Base-by-base conservation (phyloP, 2,797 vertebrate species). In the Sebastes matsubarae region DNA sequence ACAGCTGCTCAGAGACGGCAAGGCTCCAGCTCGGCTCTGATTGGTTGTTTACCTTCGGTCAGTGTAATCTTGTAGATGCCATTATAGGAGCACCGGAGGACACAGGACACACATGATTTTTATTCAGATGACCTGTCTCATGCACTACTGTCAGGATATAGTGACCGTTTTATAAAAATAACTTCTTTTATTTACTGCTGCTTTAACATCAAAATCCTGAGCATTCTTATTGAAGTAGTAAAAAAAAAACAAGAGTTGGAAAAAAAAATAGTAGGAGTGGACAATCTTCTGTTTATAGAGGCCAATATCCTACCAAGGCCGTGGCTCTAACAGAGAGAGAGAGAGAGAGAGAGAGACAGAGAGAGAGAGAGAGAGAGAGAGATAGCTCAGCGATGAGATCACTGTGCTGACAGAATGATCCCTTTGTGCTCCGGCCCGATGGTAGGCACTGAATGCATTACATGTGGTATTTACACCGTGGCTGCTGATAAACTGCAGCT, bases 361-460 rank as follows among this genome's bases (percentile, higher is more conserved):
- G 81, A 57, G 77, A 50, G 38, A 36, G 81, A 64, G 34, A 38
- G 36, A 13, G 13, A 38, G 36, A 14, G 36, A 14, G 81, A 88
- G 87, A 95, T 94, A 86, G 91, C 86, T 94, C 8, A 73, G 88
- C 65, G 81, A 92, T 96, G 95, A 96, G 94, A 93, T 96, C 95
- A 96, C 89, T 50, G 63, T 76, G 83, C 90, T 88, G 91, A 89
- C 88, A 94, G 87, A 95, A 95, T 92, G 93, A 93, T 90, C 83
- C 89, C 85, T 95, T 95, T 95, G 94, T 96, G 91, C 73, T 79
- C 4, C 72, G 71, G 87, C 61, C 64, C 72, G 58, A 67, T 82
- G 67, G 91, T 73, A 83, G 89, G 85, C 89, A 89, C 85, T 78
- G 82, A 86, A 91, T 89, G 93, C 84, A 89, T 90, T 81, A 85